Conservation (phyloP, 1,140 invertebrate genomes). For the Araneus ventricosus region DNA sequence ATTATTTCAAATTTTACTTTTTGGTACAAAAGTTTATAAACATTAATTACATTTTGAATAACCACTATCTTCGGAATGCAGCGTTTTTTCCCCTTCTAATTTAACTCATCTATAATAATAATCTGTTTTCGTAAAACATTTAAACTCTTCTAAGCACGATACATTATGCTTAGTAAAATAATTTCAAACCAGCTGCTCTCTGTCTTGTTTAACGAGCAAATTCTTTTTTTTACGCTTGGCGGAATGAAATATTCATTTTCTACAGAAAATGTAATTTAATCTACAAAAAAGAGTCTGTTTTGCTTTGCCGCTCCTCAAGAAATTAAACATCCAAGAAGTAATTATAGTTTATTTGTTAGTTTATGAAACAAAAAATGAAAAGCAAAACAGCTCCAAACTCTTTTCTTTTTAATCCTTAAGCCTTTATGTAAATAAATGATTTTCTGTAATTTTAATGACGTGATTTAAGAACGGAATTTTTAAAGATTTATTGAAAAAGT, state of each 20-base stretch:
- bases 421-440: neutral
- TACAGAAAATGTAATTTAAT: neutral
- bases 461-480: neutral
- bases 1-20: no score
- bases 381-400: neutral
- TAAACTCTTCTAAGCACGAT: no score
- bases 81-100: no score
- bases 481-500: neutral
- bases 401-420: neutral
- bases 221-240: neutral
- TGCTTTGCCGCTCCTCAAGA: neutral
- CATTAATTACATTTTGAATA: no score
- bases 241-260: neutral
- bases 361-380: neutral
- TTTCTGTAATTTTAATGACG: slow-evolving; percentile 5
- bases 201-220: neutral
- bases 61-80: no score
- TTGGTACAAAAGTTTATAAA: no score
- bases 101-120: no score
- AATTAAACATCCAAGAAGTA: neutral
- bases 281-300: neutral
- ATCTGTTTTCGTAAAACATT: no score
- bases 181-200: no score
- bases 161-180: no score
- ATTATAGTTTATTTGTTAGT: neutral